phyloP scores from a whole-genome alignment of 2,113 vertebrate species.

The Hydrolagus affinis region DNA sequence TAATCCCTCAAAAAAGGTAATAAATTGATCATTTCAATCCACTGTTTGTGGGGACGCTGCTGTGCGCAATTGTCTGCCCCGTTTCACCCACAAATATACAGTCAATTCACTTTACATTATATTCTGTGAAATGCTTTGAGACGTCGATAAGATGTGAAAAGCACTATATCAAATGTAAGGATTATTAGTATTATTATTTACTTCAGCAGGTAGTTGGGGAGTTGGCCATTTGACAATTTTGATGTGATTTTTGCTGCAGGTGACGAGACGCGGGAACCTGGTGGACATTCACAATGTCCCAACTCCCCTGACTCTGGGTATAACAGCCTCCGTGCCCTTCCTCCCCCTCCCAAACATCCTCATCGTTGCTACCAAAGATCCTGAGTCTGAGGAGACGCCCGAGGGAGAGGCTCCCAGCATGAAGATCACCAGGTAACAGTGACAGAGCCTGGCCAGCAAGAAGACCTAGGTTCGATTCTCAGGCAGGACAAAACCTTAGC shows the following conservation, averaged over 20 bases:
- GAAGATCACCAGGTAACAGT: slow-evolving; percentile 34
- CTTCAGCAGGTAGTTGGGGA: not conserved
- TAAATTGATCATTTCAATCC: too few species aligned
- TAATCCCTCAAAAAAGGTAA: too few species aligned
- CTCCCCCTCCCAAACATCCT: slow-evolving; percentile 51
- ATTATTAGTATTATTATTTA: too few species aligned
- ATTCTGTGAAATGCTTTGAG: too few species aligned
- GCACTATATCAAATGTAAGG: too few species aligned
- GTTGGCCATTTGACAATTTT: slow-evolving; percentile 13
- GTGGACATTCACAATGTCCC: slow-evolving; percentile 38
- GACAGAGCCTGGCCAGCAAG: not conserved
- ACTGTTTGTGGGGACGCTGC: too few species aligned
- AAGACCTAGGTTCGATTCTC: too few species aligned
- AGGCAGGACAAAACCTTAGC: too few species aligned
- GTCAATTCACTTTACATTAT: too few species aligned
- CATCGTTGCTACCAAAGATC: slow-evolving; percentile 44
- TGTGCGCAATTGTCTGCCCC: too few species aligned
- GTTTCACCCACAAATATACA: too few species aligned
- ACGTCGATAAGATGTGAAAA: too few species aligned
- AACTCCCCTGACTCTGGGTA: slow-evolving; percentile 42
- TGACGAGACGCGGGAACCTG: slow-evolving; percentile 38
- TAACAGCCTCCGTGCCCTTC: slow-evolving; percentile 49
- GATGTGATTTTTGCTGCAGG: slow-evolving; percentile 38
- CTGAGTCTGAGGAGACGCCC: not conserved
- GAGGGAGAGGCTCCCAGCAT: not conserved